Evolutionary conservation across 2,888 invertebrate genomes (phyloP).

Genomic region (Drosophila bunnanda): DNA sequence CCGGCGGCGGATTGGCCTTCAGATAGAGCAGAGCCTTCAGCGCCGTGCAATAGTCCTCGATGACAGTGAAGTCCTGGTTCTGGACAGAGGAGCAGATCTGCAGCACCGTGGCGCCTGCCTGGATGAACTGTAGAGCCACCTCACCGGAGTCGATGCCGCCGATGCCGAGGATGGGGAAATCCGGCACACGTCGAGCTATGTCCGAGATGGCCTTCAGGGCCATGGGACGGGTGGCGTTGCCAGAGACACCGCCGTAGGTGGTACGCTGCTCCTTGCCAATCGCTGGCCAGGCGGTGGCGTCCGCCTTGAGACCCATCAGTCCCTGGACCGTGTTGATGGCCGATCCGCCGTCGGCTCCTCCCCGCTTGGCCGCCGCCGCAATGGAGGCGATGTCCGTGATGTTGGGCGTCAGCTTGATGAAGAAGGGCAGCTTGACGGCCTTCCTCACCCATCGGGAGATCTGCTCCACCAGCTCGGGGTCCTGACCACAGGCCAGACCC

Average conservation of each 20-base stretch:
- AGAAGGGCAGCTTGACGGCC: conserved; percentile 96
- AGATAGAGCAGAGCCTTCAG: conserved; percentile 94
- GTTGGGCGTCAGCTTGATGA: conserved; percentile 98
- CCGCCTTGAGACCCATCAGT: conserved; percentile 93
- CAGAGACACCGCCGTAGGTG: conserved; percentile 97
- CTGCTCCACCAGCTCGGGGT: conserved; percentile 93
- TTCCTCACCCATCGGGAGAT: conserved; percentile 96
- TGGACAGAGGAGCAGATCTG: conserved; percentile 99
- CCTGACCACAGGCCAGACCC: conserved; percentile 99
- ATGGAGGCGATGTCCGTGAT: conserved; percentile 96
- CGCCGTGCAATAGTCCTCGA: conserved; percentile 97
- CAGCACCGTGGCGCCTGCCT: conserved; percentile 95
- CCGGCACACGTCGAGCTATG: conserved; percentile 92
- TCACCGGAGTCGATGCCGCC: conserved; percentile 99
- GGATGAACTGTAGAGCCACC: conserved; percentile 95
- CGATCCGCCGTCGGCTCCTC: conserved; percentile 97
- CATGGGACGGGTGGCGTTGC: conserved; percentile 97
- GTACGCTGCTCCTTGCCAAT: conserved; percentile 92
- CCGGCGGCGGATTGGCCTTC: conserved; percentile 87
- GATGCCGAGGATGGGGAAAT: conserved; percentile 96
- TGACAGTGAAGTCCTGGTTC: conserved; percentile 98
- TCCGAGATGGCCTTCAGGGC: conserved; percentile 96
- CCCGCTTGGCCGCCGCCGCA: conserved; percentile 95
- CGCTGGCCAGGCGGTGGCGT: conserved; percentile 96
- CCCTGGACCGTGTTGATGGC: conserved; percentile 99